Evolutionary conservation across 2,797 vertebrate genomes (phyloP).

Genomic region (Lacerta viridis): DNA sequence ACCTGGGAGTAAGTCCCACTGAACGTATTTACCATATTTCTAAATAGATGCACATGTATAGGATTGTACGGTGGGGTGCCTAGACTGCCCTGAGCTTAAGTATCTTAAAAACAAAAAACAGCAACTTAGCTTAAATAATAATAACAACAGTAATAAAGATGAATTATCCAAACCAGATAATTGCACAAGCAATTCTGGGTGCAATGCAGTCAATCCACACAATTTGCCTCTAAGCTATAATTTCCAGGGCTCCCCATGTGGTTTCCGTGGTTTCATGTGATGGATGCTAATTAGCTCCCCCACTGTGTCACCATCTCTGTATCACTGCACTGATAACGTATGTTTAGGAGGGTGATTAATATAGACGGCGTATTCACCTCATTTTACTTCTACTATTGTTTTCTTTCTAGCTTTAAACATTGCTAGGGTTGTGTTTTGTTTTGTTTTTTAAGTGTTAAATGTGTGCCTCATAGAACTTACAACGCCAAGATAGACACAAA

Average conservation of each 20-base stretch:
- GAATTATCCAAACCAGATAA: background rate
- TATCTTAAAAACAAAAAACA: too few species aligned
- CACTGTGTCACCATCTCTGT: background rate
- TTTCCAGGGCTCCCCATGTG: accelerated
- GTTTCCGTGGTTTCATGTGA: background rate
- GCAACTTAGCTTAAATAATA: background rate
- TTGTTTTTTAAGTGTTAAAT: slow-evolving; percentile 47
- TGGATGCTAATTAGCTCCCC: slow-evolving; percentile 13
- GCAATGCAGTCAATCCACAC: background rate
- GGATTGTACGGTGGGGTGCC: too few species aligned
- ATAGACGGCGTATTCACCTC: slow-evolving; percentile 14
- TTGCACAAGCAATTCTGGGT: background rate
- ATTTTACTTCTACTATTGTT: slow-evolving; percentile 24
- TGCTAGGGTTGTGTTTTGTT: background rate
- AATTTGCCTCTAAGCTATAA: background rate
- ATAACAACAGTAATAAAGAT: background rate
- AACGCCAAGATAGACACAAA: slow-evolving; percentile 54
- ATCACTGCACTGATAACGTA: slow-evolving; percentile 16
- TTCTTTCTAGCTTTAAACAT: slow-evolving; percentile 56
- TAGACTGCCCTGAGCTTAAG: too few species aligned
- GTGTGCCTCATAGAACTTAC: slow-evolving; percentile 50
- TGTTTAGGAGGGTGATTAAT: slow-evolving; percentile 34
- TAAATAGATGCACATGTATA: too few species aligned
- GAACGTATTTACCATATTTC: too few species aligned
- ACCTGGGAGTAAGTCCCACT: too few species aligned